Evolutionary conservation across 2,888 invertebrate species (phyloP).

Genomic region (Archips crataeganus): DNA sequence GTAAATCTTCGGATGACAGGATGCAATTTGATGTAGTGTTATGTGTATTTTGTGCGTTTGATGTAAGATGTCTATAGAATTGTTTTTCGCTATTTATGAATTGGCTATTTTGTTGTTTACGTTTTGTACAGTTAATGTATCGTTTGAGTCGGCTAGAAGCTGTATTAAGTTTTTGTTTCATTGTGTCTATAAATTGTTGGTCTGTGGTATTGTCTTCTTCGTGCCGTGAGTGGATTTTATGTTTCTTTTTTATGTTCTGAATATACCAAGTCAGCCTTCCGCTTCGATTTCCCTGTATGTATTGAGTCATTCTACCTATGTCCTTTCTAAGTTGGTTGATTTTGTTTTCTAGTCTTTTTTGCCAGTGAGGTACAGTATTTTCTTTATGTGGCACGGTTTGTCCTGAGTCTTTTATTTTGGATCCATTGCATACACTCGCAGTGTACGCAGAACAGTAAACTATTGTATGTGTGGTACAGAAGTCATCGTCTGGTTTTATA

Average conservation of each 20-base stretch:
- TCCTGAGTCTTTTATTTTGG: too few relatives aligned
- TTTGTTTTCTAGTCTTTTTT: slow-evolving; percentile 40
- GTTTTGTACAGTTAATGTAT: too few relatives aligned
- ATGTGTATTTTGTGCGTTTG: too few relatives aligned
- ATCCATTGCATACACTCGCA: too few relatives aligned
- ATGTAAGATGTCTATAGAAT: too few relatives aligned
- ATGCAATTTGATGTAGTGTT: too few relatives aligned
- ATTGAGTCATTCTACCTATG: slow-evolving; percentile 27
- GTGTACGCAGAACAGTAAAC: too few relatives aligned
- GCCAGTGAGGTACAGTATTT: slow-evolving; percentile 33
- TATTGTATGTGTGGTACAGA: too few relatives aligned
- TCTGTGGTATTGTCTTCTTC: background rate
- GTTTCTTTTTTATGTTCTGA: background rate
- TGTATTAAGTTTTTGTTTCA: background rate
- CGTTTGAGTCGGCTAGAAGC: too few relatives aligned
- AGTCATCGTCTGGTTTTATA: background rate
- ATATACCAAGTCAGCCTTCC: background rate
- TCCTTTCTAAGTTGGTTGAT: slow-evolving; percentile 34
- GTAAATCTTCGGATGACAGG: too few relatives aligned
- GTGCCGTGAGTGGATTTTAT: background rate
- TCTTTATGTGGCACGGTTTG: background rate
- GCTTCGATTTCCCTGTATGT: background rate
- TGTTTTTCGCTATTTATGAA: too few relatives aligned
- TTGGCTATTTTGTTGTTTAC: too few relatives aligned
- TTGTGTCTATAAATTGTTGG: background rate